Percentiles rank a stretch among this genome's conserved stretches.
Evolutionary conservation across 2,113 vertebrate species (phyloP).

Genomic region (Hystrix cristata): DNA sequence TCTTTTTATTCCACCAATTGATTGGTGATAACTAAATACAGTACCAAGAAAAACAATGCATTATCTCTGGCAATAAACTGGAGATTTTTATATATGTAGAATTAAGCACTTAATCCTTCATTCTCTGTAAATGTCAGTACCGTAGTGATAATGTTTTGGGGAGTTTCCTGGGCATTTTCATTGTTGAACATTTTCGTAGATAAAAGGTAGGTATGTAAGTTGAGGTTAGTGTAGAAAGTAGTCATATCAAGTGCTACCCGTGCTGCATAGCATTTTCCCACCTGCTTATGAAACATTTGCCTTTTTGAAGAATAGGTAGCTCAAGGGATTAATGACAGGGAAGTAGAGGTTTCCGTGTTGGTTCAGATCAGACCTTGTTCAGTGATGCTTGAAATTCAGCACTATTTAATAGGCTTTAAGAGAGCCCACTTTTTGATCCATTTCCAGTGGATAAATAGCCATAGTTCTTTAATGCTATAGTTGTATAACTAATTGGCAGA

Average conservation of each 20-base stretch:
- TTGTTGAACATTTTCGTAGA: constrained; percentile 7
- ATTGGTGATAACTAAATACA: background rate
- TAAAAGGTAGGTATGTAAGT: background rate
- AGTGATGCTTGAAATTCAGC: constrained; percentile 80
- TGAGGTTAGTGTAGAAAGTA: constrained; percentile 49
- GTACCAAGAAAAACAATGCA: background rate
- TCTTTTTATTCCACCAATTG: background rate
- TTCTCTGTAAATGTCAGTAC: background rate
- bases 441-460: constrained; percentile 79
- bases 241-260: background rate
- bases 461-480: constrained; percentile 78
- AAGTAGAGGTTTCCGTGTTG: constrained; percentile 78
- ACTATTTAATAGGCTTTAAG: constrained; percentile 81
- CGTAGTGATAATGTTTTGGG: background rate
- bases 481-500: constrained; percentile 81
- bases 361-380: constrained; percentile 81
- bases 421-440: constrained; percentile 78
- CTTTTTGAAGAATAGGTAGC: constrained; percentile 74
- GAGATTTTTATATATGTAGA: background rate
- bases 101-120: constrained; percentile 25
- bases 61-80: background rate
- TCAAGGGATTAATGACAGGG: constrained; percentile 78
- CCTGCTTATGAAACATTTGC: constrained; percentile 66
- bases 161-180: background rate
- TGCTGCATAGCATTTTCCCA: constrained; percentile 29